Evolutionary conservation across 2,888 invertebrate species (phyloP).

Genomic region (Rhagonycha fulva): DNA sequence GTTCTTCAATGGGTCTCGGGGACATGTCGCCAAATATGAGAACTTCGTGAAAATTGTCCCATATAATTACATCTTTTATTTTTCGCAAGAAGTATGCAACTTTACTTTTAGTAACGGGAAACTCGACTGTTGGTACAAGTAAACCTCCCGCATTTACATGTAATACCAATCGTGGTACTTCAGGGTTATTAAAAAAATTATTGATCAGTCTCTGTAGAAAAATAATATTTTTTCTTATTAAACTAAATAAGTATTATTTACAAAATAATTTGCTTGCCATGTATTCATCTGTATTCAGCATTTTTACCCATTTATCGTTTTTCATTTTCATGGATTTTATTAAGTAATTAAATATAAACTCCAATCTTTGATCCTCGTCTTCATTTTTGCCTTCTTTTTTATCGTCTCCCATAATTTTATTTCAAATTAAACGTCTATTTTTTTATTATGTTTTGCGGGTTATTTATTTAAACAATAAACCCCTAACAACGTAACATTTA

Average conservation of each 20-base stretch:
- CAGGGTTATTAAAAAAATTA: conserved; percentile 59
- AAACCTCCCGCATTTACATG: conserved; percentile 65
- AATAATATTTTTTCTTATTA: background rate
- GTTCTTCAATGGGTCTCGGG: conserved; percentile 70
- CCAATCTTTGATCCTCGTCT: conserved; percentile 70
- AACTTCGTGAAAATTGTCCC: conserved; percentile 59
- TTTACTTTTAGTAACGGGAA: conserved; percentile 67
- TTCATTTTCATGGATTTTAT: conserved; percentile 77
- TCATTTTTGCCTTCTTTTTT: conserved; percentile 37
- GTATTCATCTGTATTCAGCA: conserved; percentile 73
- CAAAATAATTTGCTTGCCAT: conserved; percentile 51
- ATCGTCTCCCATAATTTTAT: background rate
- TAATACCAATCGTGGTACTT: conserved; percentile 61
- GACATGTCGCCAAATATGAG: conserved; percentile 75
- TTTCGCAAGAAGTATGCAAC: conserved; percentile 79
- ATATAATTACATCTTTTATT: conserved; percentile 63
- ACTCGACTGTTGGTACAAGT: conserved; percentile 67
- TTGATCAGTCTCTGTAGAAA: conserved; percentile 58
- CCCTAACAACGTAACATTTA: background rate
- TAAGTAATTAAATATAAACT: conserved; percentile 78
- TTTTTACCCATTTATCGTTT: conserved; percentile 85
- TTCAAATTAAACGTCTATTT: background rate
- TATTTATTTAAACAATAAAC: background rate
- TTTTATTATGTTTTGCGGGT: background rate
- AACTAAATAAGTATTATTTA: background rate